Base-by-base conservation (phyloP, 2,797 vertebrate genomes). In the Oryzias dopingdopingensis region DNA sequence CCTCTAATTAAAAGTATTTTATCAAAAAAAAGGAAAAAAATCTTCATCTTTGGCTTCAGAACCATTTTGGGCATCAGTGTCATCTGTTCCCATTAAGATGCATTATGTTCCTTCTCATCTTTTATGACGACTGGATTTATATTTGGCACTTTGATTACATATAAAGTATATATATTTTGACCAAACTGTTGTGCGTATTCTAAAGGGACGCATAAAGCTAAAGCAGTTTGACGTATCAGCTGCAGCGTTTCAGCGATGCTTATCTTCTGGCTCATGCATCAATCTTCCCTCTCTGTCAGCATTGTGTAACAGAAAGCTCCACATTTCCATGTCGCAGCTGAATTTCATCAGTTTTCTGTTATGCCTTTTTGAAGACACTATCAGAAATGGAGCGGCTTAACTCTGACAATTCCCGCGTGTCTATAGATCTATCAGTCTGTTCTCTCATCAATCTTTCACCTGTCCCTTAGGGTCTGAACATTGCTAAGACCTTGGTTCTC, bases 181-280 rank as follows among this genome's bases (percentile, higher is more conserved):
- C 32, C 12, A 12, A 32, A 37, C 45, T 64, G 51, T 62, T 75
- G 74, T 74, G 4, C 3, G 45, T 49, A 62, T 68, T 74, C 52
- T 55, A 22, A 84, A 29, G 26, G 5, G 6, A 26, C 24, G 24
- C 24, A 26, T 26, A 26, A 4, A 52, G 54, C 66, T 37, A 72
- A 77, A 84, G 46, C 76, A 52, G 40, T 54, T 58, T 72, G 78
- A 83, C 77, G 77, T 71, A 81, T 84, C 81, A 70, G 69, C 44
- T 51, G 46, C 48, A 65, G 59, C 68, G 68, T 72, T 60, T 75
- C 76, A 65, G 54, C 77, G 74, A 48, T 64, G 72, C 78, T 84
- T 79, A 82, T 88, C 84, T 82, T 72, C 74, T 77, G 77, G 70
- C 79, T 76, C 77, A 59, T 69, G 67, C 79, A 83, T 87, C 82